Evolutionary conservation across 2,113 vertebrate species (phyloP), one percentile per base, ranked within the genome.

Genomic region (Muscicapa adusta): DNA sequence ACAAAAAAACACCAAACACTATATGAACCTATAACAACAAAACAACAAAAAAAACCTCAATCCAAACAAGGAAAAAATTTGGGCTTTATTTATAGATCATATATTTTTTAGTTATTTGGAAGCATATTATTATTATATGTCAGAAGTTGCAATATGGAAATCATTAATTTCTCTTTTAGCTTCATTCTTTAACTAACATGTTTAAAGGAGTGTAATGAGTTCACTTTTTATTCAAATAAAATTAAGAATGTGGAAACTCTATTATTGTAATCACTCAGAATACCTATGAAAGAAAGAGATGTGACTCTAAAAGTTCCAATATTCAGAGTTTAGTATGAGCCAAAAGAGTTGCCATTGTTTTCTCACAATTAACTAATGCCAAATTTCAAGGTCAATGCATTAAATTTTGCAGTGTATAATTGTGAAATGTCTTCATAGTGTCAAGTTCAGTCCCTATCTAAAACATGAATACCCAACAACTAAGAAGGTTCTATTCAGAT

Each of bases 311-410:
- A 88, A 66, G 5, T 36, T 43, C 33, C 2, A 38, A 68, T 16
- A 17, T 72, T 71, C 17, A 14, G 5, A 29, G 7, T 60, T 91
- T 26, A 51, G 1, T 8, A 17, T 15, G 4, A 62, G 5, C 15
- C 29, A 54, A 77, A 80, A 51, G 76, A 57, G 15, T 29, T 70
- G 29, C 1, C 2, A 1, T 12, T 54, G 4, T 40, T 48, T 94
- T 74, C 20, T 81, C 23, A 38, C 4, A 34, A 51, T 67, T 72
- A 63, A 63, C 18, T 81, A 85, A 81, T 47, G 16, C 1, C 43
- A 12, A 67, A 43, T 60, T 78, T 58, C 19, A n/a, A 34, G 10
- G n/a, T 29, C 73, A 72, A 14, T 3, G 0, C 0, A 0, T 57
- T 78, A 63, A 66, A 45, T 75, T 61, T 85, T 68, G 38, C 6